A percentile compares a stretch with the other conserved stretches of the same genome.
Evolutionary conservation across 2,113 vertebrate genomes (phyloP).

Genomic region (Varanus komodoensis): DNA sequence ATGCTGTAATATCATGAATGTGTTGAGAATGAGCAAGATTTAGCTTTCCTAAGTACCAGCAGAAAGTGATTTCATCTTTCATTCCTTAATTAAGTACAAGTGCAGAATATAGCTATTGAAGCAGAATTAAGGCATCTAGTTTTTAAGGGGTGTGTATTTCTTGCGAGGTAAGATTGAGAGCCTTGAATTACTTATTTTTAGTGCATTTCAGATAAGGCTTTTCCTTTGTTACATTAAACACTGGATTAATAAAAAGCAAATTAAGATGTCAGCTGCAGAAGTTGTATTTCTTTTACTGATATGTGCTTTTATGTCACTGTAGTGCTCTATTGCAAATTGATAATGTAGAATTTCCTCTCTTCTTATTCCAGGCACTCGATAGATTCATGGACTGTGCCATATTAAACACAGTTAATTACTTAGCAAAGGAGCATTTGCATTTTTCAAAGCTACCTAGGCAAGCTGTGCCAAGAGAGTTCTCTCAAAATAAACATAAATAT

Average conservation of each 20-base stretch:
- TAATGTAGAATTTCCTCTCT: constrained; percentile 8
- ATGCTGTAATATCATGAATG: not conserved
- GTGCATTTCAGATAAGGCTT: not conserved
- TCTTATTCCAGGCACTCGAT: constrained; percentile 1
- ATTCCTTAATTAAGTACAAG: not conserved
- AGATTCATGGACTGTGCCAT: constrained; percentile 25
- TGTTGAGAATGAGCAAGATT: not conserved
- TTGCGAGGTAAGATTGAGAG: not conserved
- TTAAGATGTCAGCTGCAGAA: not conserved
- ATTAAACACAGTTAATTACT: constrained; percentile 32
- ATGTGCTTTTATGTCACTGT: not conserved
- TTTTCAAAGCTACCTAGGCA: constrained; percentile 31
- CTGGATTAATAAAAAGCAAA: constrained; percentile 15
- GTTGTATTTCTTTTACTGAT: not conserved
- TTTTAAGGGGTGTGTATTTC: constrained; percentile 2
- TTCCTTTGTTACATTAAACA: not conserved
- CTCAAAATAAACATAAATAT: constrained; percentile 28
- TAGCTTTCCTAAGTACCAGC: not conserved
- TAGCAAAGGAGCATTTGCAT: constrained; percentile 12
- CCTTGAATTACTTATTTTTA: not conserved
- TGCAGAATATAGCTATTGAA: not conserved
- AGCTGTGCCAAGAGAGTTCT: not conserved
- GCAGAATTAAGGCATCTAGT: not conserved
- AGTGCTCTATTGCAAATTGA: constrained; percentile 14
- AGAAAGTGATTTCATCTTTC: not conserved